phyloP scores from a whole-genome alignment of 2,797 vertebrate species.

The Melanogrammus aeglefinus region DNA sequence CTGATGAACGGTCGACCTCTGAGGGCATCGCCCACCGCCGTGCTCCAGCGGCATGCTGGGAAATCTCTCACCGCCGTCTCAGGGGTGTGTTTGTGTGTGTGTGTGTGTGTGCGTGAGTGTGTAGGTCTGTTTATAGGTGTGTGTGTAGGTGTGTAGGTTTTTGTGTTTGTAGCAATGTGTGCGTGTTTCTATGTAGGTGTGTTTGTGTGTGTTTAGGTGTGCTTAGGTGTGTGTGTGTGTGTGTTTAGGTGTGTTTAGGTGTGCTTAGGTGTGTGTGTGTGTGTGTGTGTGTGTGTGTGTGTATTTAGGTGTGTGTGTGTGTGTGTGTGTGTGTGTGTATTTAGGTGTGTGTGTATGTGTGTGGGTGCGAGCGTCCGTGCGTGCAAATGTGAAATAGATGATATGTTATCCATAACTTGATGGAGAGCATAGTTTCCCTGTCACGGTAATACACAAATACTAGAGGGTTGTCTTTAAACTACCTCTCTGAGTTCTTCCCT shows the following conservation, averaged over 20 bases:
- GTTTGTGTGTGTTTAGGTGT: background rate
- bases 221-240: background rate
- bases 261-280: background rate
- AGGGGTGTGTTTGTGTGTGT: slow-evolving; percentile 8
- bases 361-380: background rate
- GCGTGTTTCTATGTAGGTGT: too few species aligned
- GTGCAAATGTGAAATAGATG: background rate
- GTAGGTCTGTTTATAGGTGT: background rate
- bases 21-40: slow-evolving; percentile 7
- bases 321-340: background rate
- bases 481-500: background rate
- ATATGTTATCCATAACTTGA: background rate
- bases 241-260: background rate
- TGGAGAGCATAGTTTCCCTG: background rate
- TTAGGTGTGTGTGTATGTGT: background rate
- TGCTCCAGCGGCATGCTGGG: slow-evolving; percentile 48
- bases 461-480: background rate
- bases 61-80: slow-evolving; percentile 35
- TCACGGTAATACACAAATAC: background rate
- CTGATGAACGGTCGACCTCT: slow-evolving; percentile 40
- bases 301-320: background rate
- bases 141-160: background rate
- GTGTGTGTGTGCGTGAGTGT: background rate
- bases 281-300: background rate
- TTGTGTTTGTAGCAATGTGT: background rate